phyloP scores from a whole-genome alignment of 2,113 vertebrate species.

The Monarcha castaneiventris region DNA sequence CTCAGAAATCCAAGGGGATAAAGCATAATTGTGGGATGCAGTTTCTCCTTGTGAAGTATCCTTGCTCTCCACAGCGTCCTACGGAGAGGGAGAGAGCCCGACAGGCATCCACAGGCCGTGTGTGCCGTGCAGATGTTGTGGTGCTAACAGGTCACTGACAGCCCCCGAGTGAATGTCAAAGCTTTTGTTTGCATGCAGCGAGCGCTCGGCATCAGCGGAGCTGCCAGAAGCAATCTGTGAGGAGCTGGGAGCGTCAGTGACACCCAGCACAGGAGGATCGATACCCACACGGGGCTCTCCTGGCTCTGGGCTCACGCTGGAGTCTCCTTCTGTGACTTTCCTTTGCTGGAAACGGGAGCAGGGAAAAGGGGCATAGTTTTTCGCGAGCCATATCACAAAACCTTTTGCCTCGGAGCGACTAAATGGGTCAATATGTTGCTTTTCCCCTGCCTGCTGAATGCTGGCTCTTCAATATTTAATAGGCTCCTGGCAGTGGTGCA shows the following conservation, averaged over 20 bases:
- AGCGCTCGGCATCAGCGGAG: not conserved
- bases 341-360: not conserved
- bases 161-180: conserved; percentile 11
- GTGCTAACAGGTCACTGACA: conserved; percentile 3
- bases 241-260: not conserved
- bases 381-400: not conserved
- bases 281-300: not conserved
- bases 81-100: not conserved
- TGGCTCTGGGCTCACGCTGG: not conserved
- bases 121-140: not conserved
- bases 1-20: not conserved
- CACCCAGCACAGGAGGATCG: not conserved
- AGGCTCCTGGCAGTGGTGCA: not conserved
- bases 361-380: not conserved
- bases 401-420: not conserved
- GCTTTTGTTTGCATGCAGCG: conserved; percentile 40
- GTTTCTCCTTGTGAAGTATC: not conserved
- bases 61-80: not conserved
- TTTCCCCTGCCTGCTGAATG: conserved; percentile 2
- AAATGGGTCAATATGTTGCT: not conserved
- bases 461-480: conserved; percentile 57
- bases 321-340: not conserved
- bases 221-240: conserved; percentile 43
- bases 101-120: not conserved
- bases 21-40: not conserved